phyloP scores from a whole-genome alignment of 1,140 invertebrate species.

The Hyposmocoma kahamanoa region DNA sequence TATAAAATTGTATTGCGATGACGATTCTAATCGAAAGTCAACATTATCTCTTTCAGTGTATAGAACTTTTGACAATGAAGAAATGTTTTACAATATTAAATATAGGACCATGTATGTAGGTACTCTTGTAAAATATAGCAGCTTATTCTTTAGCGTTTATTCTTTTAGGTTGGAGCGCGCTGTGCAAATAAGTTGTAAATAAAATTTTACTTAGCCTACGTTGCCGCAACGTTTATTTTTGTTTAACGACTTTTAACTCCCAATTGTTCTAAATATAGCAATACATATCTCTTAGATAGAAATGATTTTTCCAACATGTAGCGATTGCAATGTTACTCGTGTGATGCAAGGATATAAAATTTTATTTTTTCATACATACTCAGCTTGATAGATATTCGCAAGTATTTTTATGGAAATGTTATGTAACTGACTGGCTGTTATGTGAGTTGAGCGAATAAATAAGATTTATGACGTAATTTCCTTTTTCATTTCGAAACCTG shows the following conservation, averaged over 20 bases:
- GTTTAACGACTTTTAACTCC: background rate
- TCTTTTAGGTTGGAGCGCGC: too few relatives aligned
- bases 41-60: too few relatives aligned
- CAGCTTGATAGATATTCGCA: slow-evolving; percentile 10
- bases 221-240: background rate
- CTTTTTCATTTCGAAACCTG: slow-evolving; percentile 3
- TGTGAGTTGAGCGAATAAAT: slow-evolving; percentile 31
- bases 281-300: background rate
- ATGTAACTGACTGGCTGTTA: slow-evolving; percentile 26
- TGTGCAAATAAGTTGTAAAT: background rate
- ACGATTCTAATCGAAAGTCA: too few relatives aligned
- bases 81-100: too few relatives aligned
- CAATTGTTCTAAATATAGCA: background rate
- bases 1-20: too few relatives aligned
- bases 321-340: background rate
- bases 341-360: background rate
- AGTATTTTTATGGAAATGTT: slow-evolving; percentile 15
- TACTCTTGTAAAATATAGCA: too few relatives aligned
- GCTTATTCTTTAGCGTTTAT: too few relatives aligned
- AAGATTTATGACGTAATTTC: slow-evolving; percentile 25
- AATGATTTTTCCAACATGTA: background rate
- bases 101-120: too few relatives aligned
- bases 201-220: background rate
- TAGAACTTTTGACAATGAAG: too few relatives aligned
- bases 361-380: slow-evolving; percentile 15